phyloP scores from a whole-genome alignment of 2,888 invertebrate species.

The Andrena haemorrhoa region DNA sequence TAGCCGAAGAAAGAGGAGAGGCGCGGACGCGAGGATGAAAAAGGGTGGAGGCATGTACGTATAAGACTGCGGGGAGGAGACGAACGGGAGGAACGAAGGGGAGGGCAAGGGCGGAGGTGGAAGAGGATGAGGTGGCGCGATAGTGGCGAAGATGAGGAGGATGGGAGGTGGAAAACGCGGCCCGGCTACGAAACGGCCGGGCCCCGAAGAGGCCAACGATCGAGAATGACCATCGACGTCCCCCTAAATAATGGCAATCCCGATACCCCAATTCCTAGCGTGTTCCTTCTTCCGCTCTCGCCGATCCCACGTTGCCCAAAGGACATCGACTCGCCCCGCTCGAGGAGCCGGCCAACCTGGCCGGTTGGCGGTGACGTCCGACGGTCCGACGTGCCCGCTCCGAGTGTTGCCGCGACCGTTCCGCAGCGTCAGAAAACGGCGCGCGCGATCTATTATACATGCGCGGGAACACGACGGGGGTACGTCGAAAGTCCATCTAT shows the following conservation, averaged over 20 bases:
- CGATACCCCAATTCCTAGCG: conserved; percentile 48
- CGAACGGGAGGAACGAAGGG: conserved; percentile 39
- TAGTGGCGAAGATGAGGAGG: conserved; percentile 57
- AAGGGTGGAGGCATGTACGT: conserved; percentile 61
- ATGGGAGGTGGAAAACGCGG: conserved; percentile 64
- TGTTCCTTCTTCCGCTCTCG: neutral
- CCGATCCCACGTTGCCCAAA: neutral
- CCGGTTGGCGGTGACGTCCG: neutral
- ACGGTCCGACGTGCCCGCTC: neutral
- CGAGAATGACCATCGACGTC: conserved; percentile 72
- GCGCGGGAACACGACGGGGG: conserved; percentile 3
- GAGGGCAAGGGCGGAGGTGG: conserved; percentile 49
- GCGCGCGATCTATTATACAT: neutral
- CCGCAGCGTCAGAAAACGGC: neutral
- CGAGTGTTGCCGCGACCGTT: neutral
- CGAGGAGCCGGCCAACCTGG: neutral
- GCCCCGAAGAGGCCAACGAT: conserved; percentile 69
- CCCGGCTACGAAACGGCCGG: conserved; percentile 63
- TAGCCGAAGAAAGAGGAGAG: conserved; percentile 58
- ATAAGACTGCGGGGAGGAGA: conserved; percentile 53
- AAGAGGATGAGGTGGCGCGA: conserved; percentile 59
- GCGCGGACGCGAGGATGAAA: conserved; percentile 52
- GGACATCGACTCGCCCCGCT: neutral
- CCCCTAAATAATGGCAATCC: conserved; percentile 58
- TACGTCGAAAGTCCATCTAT: conserved; percentile 35